These are phyloP conservation scores for Oryzias celebensis DNA, from an alignment of 2,113 vertebrate genomes.

Conservation along the genomic window DNA sequence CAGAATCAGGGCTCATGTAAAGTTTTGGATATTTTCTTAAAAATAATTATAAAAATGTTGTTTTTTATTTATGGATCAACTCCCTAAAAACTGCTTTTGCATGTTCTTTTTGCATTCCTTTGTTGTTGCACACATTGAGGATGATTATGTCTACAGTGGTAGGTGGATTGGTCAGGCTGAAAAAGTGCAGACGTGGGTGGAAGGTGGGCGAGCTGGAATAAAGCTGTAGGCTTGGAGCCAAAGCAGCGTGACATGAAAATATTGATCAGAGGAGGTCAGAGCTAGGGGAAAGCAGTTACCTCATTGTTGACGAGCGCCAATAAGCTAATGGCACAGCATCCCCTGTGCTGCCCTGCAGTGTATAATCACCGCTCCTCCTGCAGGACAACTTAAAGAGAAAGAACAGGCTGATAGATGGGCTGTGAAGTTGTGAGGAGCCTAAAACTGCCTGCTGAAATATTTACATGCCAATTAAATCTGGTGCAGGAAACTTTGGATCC, in stretches of 20 bases:
- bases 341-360: constrained; percentile 22
- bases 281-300: constrained; percentile 60
- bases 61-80: too few species aligned
- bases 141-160: constrained; percentile 6
- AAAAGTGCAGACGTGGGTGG: constrained; percentile 1
- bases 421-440: constrained; percentile 4
- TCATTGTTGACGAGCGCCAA: constrained; percentile 56
- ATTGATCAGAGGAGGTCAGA: constrained; percentile 58
- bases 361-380: constrained; percentile 54
- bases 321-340: constrained; percentile 38
- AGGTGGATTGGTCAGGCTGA: constrained; percentile 28
- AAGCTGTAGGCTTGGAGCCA: constrained; percentile 31
- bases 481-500: constrained; percentile 18
- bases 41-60: too few species aligned
- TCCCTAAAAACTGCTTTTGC: too few species aligned
- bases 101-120: too few species aligned
- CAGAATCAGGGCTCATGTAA: too few species aligned
- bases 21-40: too few species aligned
- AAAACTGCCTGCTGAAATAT: constrained; percentile 18
- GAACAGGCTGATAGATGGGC: constrained; percentile 26
- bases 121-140: too few species aligned
- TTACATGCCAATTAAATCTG: constrained; percentile 23
- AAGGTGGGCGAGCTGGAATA: constrained; percentile 8
- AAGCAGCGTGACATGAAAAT: constrained; percentile 22
- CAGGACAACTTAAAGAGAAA: constrained; percentile 12